Conservation (phyloP, 2,888 invertebrate species). For the Acanthococcus lagerstroemiae region DNA sequence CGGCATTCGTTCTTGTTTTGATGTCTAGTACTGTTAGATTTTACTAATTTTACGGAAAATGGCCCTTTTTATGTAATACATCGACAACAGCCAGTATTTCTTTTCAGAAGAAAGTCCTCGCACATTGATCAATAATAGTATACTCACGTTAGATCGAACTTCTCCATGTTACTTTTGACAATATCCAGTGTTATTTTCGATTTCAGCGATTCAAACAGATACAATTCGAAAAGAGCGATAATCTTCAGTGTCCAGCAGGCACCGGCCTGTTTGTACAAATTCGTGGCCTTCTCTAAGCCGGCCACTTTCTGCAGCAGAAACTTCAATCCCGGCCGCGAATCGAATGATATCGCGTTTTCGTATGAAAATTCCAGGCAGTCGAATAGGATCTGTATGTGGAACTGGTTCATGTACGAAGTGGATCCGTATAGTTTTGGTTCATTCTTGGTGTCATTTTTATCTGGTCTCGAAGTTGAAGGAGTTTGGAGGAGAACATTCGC, state of each 20-base stretch:
- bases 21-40: no score
- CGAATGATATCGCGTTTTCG: constrained; percentile 72
- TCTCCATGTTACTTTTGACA: constrained; percentile 37
- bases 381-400: constrained; percentile 59
- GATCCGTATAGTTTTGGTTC: constrained; percentile 39
- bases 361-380: constrained; percentile 74
- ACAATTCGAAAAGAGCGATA: constrained; percentile 75
- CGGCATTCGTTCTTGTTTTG: no score
- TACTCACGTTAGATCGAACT: constrained; percentile 24
- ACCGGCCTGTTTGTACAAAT: constrained; percentile 84
- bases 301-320: constrained; percentile 89
- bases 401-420: constrained; percentile 45
- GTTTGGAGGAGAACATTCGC: constrained; percentile 43
- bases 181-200: constrained; percentile 40
- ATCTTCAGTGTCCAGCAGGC: constrained; percentile 85
- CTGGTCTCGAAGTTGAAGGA: constrained; percentile 37
- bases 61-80: no score
- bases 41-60: no score
- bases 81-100: no score
- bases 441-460: constrained; percentile 36
- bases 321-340: constrained; percentile 81
- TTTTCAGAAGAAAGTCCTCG: background rate
- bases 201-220: constrained; percentile 54
- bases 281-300: constrained; percentile 73
- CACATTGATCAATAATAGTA: background rate